These are phyloP conservation scores for Eptesicus fuscus DNA, from an alignment of 2,113 vertebrate species.

Conservation along the genomic window DNA sequence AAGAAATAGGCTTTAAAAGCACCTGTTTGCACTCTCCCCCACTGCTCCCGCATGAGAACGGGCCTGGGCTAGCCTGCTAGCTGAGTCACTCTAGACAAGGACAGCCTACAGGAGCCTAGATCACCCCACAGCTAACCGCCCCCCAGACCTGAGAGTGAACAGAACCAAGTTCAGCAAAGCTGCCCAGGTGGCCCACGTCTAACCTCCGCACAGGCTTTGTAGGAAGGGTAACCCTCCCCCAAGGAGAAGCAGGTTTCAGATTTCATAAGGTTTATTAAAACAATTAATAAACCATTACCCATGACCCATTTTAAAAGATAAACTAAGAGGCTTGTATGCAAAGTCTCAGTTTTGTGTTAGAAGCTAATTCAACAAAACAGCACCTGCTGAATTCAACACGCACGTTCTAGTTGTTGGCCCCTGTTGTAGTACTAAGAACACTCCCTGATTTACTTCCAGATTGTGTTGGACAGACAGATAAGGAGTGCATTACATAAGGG, in stretches of 20 bases:
- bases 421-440: not conserved
- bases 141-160: not conserved
- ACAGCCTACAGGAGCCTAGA: not conserved
- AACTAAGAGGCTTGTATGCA: not conserved
- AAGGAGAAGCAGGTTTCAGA: not conserved
- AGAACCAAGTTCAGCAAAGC: not conserved
- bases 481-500: not conserved
- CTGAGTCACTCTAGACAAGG: not conserved
- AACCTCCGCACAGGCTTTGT: not conserved
- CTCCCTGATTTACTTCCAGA: not conserved
- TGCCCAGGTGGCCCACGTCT: not conserved
- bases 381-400: not conserved
- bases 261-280: not conserved
- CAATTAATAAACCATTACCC: not conserved
- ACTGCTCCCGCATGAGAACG: not conserved
- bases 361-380: not conserved
- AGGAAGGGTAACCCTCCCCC: not conserved
- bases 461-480: not conserved
- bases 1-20: not conserved
- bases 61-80: not conserved
- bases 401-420: not conserved
- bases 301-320: not conserved
- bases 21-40: not conserved
- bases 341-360: not conserved
- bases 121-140: not conserved